Base-by-base conservation (phyloP, 2,797 vertebrate species). In the Aselliscus stoliczkanus region DNA sequence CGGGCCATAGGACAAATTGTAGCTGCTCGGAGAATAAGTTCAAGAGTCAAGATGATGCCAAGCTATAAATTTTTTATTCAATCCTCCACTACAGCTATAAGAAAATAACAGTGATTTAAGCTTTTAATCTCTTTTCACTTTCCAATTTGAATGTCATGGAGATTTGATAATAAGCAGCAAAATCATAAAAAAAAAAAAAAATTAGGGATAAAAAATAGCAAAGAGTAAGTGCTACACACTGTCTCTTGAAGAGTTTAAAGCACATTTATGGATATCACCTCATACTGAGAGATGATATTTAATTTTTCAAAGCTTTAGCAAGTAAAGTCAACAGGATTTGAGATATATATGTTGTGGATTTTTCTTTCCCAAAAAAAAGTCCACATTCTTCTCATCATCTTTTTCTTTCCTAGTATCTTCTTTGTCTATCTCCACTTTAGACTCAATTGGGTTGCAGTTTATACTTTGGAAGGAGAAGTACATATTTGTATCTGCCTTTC, bases 111-210 rank as follows among this genome's bases (percentile, higher is more conserved):
- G 25, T 70, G 58, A 75, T 90, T 93, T 80, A 75, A 83, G 17
- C 42, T 80, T 92, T 94, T 50, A 72, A 96, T 90, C 42, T 91
- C n/a, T 81, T 92, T 92, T 92, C n/a, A 67, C 86, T 93, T 94
- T 92, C 83, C 37, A 92, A 83, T 91, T 88, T 95, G 95, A 96
- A 95, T 93, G 44, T 72, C 92, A 97, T 31, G 12, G 52, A 88
- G 64, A 90, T 88, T 79, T 90, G 80, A 96, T 86, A 96, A 93
- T 79, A 76, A 96, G 77, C 52, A 97, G 1, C 39, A 92, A 95
- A 96, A 81, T 85, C 44, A 88, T 79, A 82, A 95, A 93, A 83
- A 21, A 14, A 50, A 29, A 83, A 54, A 84, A 90, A 87, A 11
- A 14, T 50, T 50, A 50, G 47, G 84, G 44, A 88, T 60, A 39